These are phyloP conservation scores for Oligia strigilis DNA, from an alignment of 2,888 invertebrate genomes.

Conservation along the genomic window DNA sequence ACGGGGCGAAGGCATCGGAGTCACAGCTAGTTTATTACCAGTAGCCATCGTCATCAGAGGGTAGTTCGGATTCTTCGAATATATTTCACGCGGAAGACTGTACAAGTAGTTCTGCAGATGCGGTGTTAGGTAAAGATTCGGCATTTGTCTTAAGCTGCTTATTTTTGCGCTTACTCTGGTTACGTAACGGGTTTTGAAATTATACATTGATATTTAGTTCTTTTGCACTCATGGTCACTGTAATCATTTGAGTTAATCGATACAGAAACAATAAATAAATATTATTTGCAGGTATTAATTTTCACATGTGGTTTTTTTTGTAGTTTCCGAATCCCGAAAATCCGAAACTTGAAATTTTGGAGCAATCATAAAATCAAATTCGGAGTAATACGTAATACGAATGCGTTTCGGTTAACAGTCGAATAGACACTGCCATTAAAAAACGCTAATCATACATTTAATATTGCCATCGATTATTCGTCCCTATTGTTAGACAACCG, in stretches of 20 bases:
- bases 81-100: slow-evolving; percentile 59
- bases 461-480: slow-evolving; percentile 63
- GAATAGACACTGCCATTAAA: slow-evolving; percentile 61
- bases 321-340: background rate
- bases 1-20: slow-evolving; percentile 61
- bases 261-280: background rate
- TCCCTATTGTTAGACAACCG: slow-evolving; percentile 59
- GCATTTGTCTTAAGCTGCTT: slow-evolving; percentile 63
- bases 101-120: slow-evolving; percentile 62
- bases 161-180: slow-evolving; percentile 49
- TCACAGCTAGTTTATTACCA: slow-evolving; percentile 54
- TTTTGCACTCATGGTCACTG: slow-evolving; percentile 30
- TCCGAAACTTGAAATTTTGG: background rate
- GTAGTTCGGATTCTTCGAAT: slow-evolving; percentile 57
- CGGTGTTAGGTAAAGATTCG: slow-evolving; percentile 59
- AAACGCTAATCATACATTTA: slow-evolving; percentile 60
- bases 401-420: slow-evolving; percentile 45
- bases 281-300: background rate
- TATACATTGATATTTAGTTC: slow-evolving; percentile 44
- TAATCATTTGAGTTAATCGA: background rate
- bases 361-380: background rate
- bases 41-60: slow-evolving; percentile 57
- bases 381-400: slow-evolving; percentile 10
- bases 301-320: background rate
- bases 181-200: slow-evolving; percentile 32